phyloP scores from a whole-genome alignment of 2,888 invertebrate species.

The Chloroclystis v-ata region DNA sequence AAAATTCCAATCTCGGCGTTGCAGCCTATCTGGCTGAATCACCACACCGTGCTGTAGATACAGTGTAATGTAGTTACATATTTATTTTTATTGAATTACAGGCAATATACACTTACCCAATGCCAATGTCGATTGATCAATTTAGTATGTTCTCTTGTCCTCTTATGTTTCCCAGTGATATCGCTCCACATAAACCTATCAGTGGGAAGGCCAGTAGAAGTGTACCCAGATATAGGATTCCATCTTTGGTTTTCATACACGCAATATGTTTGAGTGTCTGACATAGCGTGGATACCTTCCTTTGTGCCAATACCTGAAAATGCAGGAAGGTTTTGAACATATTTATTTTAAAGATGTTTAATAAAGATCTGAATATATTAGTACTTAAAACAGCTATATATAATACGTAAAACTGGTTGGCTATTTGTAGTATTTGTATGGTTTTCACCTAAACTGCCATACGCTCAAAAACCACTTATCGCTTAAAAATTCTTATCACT shows the following conservation, averaged over 20 bases:
- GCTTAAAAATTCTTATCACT: too few relatives aligned
- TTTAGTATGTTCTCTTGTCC: conserved; percentile 91
- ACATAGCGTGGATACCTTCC: conserved; percentile 82
- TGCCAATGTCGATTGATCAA: conserved; percentile 92
- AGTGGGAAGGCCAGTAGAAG: conserved; percentile 90
- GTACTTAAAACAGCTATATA: too few relatives aligned
- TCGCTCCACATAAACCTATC: conserved; percentile 96
- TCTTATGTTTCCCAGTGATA: conserved; percentile 87
- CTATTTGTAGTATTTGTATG: too few relatives aligned
- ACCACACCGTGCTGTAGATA: too few relatives aligned
- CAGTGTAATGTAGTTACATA: too few relatives aligned
- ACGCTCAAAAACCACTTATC: too few relatives aligned
- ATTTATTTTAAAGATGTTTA: not conserved
- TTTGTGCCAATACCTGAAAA: conserved; percentile 57
- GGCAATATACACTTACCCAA: conserved; percentile 80
- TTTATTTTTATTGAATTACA: too few relatives aligned
- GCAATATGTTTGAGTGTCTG: conserved; percentile 90
- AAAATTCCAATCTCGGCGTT: too few relatives aligned
- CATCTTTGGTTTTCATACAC: conserved; percentile 97
- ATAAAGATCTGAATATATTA: too few relatives aligned
- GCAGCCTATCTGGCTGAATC: too few relatives aligned
- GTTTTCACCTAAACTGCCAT: too few relatives aligned
- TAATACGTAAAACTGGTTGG: too few relatives aligned
- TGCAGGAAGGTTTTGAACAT: not conserved
- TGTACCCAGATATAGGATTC: conserved; percentile 94